Conservation (phyloP, 2,888 invertebrate species). For the Seladonia tumulorum region DNA sequence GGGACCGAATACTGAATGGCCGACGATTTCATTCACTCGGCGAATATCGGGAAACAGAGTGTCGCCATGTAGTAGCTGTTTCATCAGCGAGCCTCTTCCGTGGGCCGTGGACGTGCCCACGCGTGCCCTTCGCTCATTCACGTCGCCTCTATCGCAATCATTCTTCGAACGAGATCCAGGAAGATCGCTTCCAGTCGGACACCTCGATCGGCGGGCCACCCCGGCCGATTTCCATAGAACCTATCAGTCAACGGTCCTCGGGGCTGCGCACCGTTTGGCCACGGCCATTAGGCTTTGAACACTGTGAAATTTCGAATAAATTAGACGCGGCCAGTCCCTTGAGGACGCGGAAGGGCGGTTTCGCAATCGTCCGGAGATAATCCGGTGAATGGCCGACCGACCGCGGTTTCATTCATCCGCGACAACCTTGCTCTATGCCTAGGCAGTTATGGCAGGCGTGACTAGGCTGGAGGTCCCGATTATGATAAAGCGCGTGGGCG, state of each 20-base stretch:
- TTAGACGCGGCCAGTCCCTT: constrained; percentile 55
- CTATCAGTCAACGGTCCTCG: background rate
- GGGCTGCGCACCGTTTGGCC: background rate
- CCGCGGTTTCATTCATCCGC: constrained; percentile 67
- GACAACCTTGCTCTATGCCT: constrained; percentile 79
- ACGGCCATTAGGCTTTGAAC: background rate
- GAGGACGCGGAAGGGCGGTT: constrained; percentile 51
- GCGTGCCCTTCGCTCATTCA: constrained; percentile 69
- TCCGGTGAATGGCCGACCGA: constrained; percentile 59
- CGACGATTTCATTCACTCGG: constrained; percentile 18
- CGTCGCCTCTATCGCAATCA: constrained; percentile 19
- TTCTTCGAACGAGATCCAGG: background rate
- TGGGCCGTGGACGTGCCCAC: constrained; percentile 61
- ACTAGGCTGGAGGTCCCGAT: constrained; percentile 82
- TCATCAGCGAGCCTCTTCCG: constrained; percentile 25
- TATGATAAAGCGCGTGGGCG: constrained; percentile 82
- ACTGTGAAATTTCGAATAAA: constrained; percentile 16
- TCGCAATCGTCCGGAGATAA: constrained; percentile 53
- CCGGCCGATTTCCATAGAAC: background rate
- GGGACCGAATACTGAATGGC: constrained; percentile 19
- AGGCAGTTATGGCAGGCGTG: constrained; percentile 78
- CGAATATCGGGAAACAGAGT: constrained; percentile 8
- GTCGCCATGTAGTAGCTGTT: constrained; percentile 32
- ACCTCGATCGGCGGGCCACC: background rate
- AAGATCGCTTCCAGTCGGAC: background rate